Percentiles rank a stretch among this genome's conserved stretches.
These are phyloP conservation scores for Euglossa dilemma DNA, from an alignment of 1,140 invertebrate genomes.

Conservation along the genomic window DNA sequence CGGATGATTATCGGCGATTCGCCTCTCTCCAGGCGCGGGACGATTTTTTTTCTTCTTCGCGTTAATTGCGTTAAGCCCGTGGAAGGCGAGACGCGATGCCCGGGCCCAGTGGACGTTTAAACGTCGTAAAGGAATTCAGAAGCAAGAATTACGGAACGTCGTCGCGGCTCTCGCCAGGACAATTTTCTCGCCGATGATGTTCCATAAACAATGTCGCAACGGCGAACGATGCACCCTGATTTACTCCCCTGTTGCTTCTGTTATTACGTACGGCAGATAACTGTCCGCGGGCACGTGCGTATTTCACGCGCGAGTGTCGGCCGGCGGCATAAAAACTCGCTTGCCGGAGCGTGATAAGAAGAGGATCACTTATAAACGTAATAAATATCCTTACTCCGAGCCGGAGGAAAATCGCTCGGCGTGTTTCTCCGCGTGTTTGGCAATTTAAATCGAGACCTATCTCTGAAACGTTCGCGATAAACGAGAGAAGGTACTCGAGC, in stretches of 20 bases:
- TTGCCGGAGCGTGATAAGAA: no score
- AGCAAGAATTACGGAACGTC: neutral
- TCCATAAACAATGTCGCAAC: slow-evolving; percentile 53
- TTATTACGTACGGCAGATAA: slow-evolving; percentile 25
- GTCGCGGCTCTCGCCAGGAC: slow-evolving; percentile 1
- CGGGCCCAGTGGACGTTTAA: slow-evolving; percentile 42
- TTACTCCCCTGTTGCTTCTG: slow-evolving; percentile 14
- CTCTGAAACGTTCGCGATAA: neutral
- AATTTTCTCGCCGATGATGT: slow-evolving; percentile 39
- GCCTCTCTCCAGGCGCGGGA: no score
- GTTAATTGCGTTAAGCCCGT: no score
- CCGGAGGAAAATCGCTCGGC: neutral
- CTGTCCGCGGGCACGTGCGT: neutral
- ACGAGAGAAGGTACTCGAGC: no score
- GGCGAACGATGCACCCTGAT: slow-evolving; percentile 25
- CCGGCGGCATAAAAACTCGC: neutral
- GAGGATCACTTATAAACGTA: neutral
- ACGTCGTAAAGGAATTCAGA: slow-evolving; percentile 45
- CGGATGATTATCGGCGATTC: no score
- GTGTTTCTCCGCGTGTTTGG: neutral
- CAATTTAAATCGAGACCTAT: slow-evolving; percentile 13
- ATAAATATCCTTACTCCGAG: neutral
- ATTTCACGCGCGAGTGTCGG: neutral
- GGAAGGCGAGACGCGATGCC: neutral
- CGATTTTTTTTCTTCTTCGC: no score